Conservation (phyloP, 2,888 invertebrate species). For the Callosobruchus maculatus region DNA sequence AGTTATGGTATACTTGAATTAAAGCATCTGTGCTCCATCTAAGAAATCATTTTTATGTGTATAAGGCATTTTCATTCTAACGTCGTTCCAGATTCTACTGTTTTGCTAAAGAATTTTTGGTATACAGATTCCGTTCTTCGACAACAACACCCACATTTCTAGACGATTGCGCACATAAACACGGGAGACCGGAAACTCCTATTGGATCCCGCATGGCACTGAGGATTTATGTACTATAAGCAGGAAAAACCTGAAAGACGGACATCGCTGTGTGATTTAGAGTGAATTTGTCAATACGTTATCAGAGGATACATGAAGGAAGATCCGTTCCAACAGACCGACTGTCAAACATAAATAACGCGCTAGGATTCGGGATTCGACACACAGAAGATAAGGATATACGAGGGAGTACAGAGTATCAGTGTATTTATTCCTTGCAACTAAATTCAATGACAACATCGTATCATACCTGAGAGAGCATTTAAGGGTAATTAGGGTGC, state of each 20-base stretch:
- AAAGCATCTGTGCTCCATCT: too few species aligned
- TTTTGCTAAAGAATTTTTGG: too few species aligned
- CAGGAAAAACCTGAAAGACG: constrained; percentile 6
- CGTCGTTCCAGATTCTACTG: too few species aligned
- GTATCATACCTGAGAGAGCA: too few species aligned
- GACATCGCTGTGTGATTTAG: constrained; percentile 14
- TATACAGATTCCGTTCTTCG: too few species aligned
- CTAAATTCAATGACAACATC: too few species aligned
- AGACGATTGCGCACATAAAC: background rate
- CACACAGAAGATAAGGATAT: background rate
- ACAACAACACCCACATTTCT: background rate
- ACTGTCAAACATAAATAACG: constrained; percentile 31
- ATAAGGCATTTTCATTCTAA: too few species aligned
- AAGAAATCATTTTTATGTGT: too few species aligned
- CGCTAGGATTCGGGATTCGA: background rate
- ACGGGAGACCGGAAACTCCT: background rate
- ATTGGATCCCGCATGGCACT: background rate
- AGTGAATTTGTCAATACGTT: constrained; percentile 31
- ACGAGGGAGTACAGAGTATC: background rate
- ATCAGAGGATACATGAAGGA: constrained; percentile 27
- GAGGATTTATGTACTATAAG: constrained; percentile 1
- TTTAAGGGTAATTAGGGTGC: too few species aligned
- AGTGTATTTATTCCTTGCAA: too few species aligned
- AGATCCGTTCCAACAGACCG: constrained; percentile 26
- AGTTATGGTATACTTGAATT: too few species aligned